Conservation (phyloP, 2,888 invertebrate species). For the Achlya flavicornis region DNA sequence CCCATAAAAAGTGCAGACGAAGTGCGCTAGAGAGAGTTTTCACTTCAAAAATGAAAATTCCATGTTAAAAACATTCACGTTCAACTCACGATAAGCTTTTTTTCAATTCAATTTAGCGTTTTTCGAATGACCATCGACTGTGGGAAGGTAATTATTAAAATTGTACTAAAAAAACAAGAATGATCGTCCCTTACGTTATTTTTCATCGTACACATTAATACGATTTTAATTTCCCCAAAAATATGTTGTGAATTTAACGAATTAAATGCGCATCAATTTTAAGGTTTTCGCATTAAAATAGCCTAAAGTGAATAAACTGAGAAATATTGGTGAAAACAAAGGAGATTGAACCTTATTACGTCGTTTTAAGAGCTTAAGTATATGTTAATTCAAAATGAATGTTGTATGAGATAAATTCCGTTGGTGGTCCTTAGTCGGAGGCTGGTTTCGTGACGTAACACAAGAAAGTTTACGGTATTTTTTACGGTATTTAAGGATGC, state of each 20-base stretch:
- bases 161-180: conserved; percentile 23
- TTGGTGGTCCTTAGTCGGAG: conserved; percentile 46
- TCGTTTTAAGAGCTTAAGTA: conserved; percentile 20
- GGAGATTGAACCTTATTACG: conserved; percentile 14
- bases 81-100: background rate
- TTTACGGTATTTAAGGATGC: conserved; percentile 48
- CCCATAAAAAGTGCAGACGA: too few relatives aligned
- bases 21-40: too few relatives aligned
- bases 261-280: conserved; percentile 69
- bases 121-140: conserved; percentile 13
- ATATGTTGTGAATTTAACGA: conserved; percentile 49
- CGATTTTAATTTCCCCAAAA: conserved; percentile 66
- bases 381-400: conserved; percentile 8
- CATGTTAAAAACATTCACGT: background rate
- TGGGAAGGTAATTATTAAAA: conserved; percentile 19
- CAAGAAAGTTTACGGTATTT: conserved; percentile 40
- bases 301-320: conserved; percentile 29
- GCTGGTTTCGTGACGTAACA: conserved; percentile 40
- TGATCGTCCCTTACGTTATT: conserved; percentile 32
- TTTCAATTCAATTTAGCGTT: background rate
- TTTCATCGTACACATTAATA: conserved; percentile 49
- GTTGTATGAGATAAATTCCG: conserved; percentile 32
- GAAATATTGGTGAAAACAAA: conserved; percentile 7
- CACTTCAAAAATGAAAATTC: too few relatives aligned
- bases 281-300: conserved; percentile 48